Base-by-base conservation (phyloP, 2,113 vertebrate species). In the Aspidoscelis tigris region DNA sequence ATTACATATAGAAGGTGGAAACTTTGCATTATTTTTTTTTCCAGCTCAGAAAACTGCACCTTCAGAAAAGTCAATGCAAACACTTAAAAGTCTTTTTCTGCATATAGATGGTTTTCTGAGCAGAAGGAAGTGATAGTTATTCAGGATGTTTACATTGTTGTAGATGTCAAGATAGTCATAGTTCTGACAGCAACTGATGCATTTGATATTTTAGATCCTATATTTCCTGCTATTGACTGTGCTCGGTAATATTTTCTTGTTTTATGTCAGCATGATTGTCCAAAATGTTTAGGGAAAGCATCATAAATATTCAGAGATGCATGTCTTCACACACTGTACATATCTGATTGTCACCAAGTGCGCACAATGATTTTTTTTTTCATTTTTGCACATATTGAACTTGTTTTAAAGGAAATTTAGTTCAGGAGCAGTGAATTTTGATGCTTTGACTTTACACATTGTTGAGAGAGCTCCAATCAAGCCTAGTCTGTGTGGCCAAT, bases 291-390 rank as follows among this genome's bases (percentile, higher is more conserved):
- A 80, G n/a, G 11, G 20, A 87, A 39, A 88, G 20, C 4, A 33
- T 41, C 86, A 80, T 83, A 80, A 85, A 58, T 91, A 86, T 81
- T 64, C 55, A 72, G 41, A 84, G 21, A n/a, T 74, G 71, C 47
- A 68, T n/a, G 70, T 75, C 71, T 85, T 68, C 77, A 83, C 5
- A 76, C 2, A 0, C 74, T 87, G 61, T 80, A 7, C 18, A 80
- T 83, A 83, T 26, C 2, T 72, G 71, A 8, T 4, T 88, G 14
- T 41, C 26, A 83, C 33, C n/a, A 33, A 85, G 81, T 74, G 85
- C 64, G 26, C 78, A 81, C 10, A 50, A 53, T 9, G 47, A 39
- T 61, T 65, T 26, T 11, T 39, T 70, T 3, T 21, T 74, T 3
- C 3, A 12, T 39, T 53, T 50, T 11, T 80, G 68, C 6, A 53